These are phyloP conservation scores for Archivesica marissinica DNA, from an alignment of 1,140 invertebrate genomes.

Conservation along the genomic window DNA sequence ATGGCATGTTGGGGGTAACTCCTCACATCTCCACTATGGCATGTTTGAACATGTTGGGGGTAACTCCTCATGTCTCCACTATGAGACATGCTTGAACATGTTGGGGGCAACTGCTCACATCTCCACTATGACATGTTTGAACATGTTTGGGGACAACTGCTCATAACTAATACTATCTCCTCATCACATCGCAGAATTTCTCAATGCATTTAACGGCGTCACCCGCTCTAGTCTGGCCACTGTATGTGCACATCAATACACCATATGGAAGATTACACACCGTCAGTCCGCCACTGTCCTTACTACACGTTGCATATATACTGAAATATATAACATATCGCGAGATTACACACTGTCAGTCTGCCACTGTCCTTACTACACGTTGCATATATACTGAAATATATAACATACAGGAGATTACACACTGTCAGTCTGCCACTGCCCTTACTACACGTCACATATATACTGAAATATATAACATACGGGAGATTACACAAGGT, in stretches of 20 bases:
- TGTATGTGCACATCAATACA: slow-evolving; percentile 19
- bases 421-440: background rate
- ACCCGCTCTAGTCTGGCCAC: background rate
- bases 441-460: background rate
- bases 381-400: slow-evolving; percentile 46
- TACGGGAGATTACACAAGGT: slow-evolving; percentile 25
- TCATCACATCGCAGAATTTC: slow-evolving; percentile 44
- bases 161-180: too few species aligned
- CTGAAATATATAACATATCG: too few species aligned
- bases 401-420: background rate
- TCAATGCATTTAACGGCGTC: slow-evolving; percentile 38
- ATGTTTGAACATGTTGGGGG: too few species aligned
- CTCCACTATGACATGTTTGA: too few species aligned
- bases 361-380: slow-evolving; percentile 16
- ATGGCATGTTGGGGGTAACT: too few species aligned
- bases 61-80: too few species aligned
- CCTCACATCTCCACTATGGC: too few species aligned
- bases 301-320: slow-evolving; percentile 46
- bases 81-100: too few species aligned
- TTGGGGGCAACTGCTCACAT: too few species aligned
- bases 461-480: background rate
- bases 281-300: background rate
- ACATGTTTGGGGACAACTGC: too few species aligned
- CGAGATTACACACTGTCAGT: slow-evolving; percentile 31
- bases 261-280: slow-evolving; percentile 46